Conservation (phyloP, 2,113 vertebrate species). For the Bubalus kerabau region DNA sequence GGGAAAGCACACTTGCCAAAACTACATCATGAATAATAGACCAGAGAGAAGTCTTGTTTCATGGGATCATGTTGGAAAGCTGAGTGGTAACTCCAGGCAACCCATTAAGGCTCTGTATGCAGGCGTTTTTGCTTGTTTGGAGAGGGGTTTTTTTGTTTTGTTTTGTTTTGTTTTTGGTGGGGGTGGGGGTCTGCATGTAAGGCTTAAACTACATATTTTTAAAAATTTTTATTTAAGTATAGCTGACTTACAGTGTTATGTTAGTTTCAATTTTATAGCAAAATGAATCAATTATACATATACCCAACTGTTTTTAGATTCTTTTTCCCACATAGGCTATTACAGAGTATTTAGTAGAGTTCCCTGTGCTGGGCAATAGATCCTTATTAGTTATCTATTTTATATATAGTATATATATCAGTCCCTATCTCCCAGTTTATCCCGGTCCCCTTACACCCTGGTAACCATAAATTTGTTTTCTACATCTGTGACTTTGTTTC, state of each 20-base stretch:
- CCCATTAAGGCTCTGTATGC: rapidly evolving
- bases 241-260: neutral
- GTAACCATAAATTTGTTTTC: neutral
- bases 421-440: neutral
- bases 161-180: rapidly evolving
- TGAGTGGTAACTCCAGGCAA: neutral
- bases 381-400: neutral
- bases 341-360: neutral
- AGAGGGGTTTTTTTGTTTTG: rapidly evolving
- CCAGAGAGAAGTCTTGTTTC: neutral
- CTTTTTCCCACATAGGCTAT: neutral
- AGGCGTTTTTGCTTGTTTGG: neutral
- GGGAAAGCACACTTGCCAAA: neutral
- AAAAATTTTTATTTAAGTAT: neutral
- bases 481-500: neutral
- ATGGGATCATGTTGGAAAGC: neutral
- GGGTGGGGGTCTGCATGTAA: neutral
- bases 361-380: neutral
- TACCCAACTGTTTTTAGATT: neutral
- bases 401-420: neutral
- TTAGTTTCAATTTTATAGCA: neutral
- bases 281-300: neutral
- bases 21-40: neutral
- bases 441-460: neutral
- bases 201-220: neutral